These are phyloP conservation scores for Oryctolagus cuniculus DNA, from an alignment of 2,113 vertebrate species.

Conservation along the genomic window mOryCun1.1 NC_091434.1:22202001-22202500, in stretches of 20 bases:
- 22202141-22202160: slow-evolving; percentile 22
- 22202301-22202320: background rate
- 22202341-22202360: background rate
- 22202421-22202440: background rate
- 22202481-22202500: background rate
- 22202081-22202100: slow-evolving; percentile 7
- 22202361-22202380: background rate
- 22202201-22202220: background rate
- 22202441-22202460: background rate
- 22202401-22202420: background rate
- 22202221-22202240: background rate
- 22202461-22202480: background rate
- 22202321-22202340: background rate
- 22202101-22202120: slow-evolving; percentile 60
- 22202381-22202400: background rate
- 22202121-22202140: background rate
- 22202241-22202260: background rate
- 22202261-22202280: background rate
- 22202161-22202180: slow-evolving; percentile 69
- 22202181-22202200: background rate
- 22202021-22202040: background rate
- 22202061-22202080: slow-evolving; percentile 7
- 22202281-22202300: background rate
- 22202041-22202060: background rate
- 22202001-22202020: background rate